These are phyloP conservation scores for Heteromyza rotundicornis DNA, from an alignment of 2,888 invertebrate species.

Conservation along the genomic window DNA sequence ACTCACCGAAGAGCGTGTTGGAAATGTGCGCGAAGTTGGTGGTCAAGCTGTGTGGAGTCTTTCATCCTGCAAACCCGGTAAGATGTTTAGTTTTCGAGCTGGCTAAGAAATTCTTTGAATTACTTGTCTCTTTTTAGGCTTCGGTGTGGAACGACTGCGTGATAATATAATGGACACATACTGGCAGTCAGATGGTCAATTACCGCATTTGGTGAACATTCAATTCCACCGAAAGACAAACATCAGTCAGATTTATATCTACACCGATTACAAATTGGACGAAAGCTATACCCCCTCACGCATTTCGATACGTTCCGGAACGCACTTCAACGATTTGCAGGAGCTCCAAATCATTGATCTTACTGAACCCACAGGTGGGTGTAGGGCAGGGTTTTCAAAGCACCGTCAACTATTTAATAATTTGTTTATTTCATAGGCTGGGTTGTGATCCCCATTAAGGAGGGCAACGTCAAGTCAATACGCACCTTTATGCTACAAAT, in stretches of 20 bases:
- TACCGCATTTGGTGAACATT: slow-evolving; percentile 97
- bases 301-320: slow-evolving; percentile 91
- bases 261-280: slow-evolving; percentile 96
- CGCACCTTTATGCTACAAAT: slow-evolving; percentile 97
- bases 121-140: slow-evolving; percentile 70
- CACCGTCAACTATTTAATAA: too few species aligned
- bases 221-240: slow-evolving; percentile 95
- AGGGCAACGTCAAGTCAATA: slow-evolving; percentile 84
- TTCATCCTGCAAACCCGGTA: slow-evolving; percentile 97
- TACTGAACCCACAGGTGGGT: slow-evolving; percentile 82
- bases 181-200: slow-evolving; percentile 99
- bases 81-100: background rate
- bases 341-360: slow-evolving; percentile 94
- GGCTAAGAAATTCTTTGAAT: background rate
- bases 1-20: slow-evolving; percentile 56
- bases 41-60: slow-evolving; percentile 96
- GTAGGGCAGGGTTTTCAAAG: too few species aligned
- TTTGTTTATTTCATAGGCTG: slow-evolving; percentile 72
- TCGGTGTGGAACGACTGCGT: slow-evolving; percentile 95
- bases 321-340: slow-evolving; percentile 94
- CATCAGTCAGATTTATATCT: slow-evolving; percentile 93
- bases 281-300: slow-evolving; percentile 98
- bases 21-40: slow-evolving; percentile 81
- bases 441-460: slow-evolving; percentile 92
- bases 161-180: slow-evolving; percentile 97